Base-by-base conservation (phyloP, 2,113 vertebrate genomes). In the Butorides virescens region DNA sequence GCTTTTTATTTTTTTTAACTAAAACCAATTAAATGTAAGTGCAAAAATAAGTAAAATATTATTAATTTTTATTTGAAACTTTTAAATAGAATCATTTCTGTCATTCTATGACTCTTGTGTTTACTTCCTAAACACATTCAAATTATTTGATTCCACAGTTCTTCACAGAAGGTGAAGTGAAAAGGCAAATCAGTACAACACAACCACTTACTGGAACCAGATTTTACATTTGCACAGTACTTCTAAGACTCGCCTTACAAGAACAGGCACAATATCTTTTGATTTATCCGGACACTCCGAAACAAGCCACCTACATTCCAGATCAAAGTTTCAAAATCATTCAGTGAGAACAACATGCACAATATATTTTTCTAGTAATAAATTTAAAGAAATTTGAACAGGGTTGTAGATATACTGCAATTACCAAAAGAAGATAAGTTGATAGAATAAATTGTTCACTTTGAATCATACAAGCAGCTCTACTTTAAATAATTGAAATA, bases 401-500 rank as follows among this genome's bases (percentile, higher is more conserved):
- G 0, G 2, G 29, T 29, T 73, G n/a, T 77, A 62, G 39, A 66
- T 63, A 53, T 11, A 49, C 13, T 58, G 7, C 75, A 93, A 83
- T 76, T 90, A 80, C 46, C 63, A 66, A 83, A 94, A 61, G 34
- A 86, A 63, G 34, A 26, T 26, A 90, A 49, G 25, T 32, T 95
- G n/a, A 88, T 95, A 53, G 92, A 86, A 86, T 82, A 58, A 79
- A 19, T 1, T 58, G 21, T 58, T 90, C 42, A 39, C 22, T 88
- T 82, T n/a, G 50, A 88, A 73, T 83, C n/a, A 74, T 50, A 92
- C 25, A 18, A 16, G 9, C 26, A 96, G 42, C 15, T 93, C 8
- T 15, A 42, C 73, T 88, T 86, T 77, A 90, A 95, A 90, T 83
- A 95, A 96, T 88, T 96, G 91, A 97, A 96, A 95, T 95, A 95